Evolutionary conservation across 2,888 invertebrate species (phyloP).

Genomic region (Aplocera efformata): DNA sequence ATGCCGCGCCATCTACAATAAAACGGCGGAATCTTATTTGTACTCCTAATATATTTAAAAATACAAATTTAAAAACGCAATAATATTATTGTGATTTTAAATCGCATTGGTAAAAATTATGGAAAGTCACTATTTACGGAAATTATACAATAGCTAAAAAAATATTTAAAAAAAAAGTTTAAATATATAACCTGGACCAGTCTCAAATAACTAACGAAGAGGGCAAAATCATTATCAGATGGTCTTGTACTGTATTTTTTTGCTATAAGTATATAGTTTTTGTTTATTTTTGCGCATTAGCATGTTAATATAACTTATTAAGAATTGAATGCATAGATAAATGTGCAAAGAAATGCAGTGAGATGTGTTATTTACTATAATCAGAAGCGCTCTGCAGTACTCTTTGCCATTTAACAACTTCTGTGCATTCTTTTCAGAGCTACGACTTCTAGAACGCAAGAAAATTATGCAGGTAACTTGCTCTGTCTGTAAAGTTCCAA

Average conservation of each 20-base stretch:
- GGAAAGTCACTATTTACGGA: too few relatives aligned
- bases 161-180: too few relatives aligned
- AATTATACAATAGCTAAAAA: too few relatives aligned
- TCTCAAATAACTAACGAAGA: too few relatives aligned
- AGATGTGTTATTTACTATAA: slow-evolving; percentile 26
- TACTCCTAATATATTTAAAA: too few relatives aligned
- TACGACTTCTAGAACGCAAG: slow-evolving; percentile 59
- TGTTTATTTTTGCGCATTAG: slow-evolving; percentile 40
- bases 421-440: slow-evolving; percentile 79
- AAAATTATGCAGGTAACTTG: slow-evolving; percentile 40
- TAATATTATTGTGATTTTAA: too few relatives aligned
- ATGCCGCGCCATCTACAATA: too few relatives aligned
- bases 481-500: slow-evolving; percentile 16
- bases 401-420: slow-evolving; percentile 65
- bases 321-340: slow-evolving; percentile 77
- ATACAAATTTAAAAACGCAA: too few relatives aligned
- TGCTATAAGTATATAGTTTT: slow-evolving; percentile 58
- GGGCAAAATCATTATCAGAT: too few relatives aligned
- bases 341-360: slow-evolving; percentile 77
- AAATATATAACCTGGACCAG: too few relatives aligned
- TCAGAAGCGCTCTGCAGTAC: slow-evolving; percentile 43
- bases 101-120: too few relatives aligned
- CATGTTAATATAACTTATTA: slow-evolving; percentile 39
- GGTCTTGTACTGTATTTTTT: slow-evolving; percentile 67
- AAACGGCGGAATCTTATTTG: too few relatives aligned